Evolutionary conservation across 2,888 invertebrate species (phyloP).

Genomic region (Lasius platythorax): DNA sequence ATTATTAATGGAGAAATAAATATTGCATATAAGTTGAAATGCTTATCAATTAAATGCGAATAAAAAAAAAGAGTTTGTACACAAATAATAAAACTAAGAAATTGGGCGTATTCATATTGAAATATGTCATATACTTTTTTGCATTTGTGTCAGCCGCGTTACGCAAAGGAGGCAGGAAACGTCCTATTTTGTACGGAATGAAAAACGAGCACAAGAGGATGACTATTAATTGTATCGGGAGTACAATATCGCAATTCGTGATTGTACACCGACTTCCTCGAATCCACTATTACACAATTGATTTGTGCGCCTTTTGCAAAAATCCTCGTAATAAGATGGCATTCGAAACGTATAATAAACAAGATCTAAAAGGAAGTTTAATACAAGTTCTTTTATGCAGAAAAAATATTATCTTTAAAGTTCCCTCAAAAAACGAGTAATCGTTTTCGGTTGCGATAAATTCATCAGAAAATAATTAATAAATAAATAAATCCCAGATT

Average conservation of each 20-base stretch:
- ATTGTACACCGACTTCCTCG: constrained; percentile 31
- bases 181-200: constrained; percentile 31
- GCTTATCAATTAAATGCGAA: not conserved
- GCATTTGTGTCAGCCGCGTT: constrained; percentile 15
- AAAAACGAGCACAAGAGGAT: constrained; percentile 34
- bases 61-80: not conserved
- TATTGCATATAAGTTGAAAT: not conserved
- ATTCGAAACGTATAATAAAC: not conserved
- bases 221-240: constrained; percentile 55
- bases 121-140: not conserved
- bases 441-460: not conserved
- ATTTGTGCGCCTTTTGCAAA: constrained; percentile 5
- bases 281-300: constrained; percentile 25
- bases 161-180: constrained; percentile 51
- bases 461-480: not conserved
- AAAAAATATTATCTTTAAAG: not conserved
- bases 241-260: constrained; percentile 41
- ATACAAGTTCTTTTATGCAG: not conserved
- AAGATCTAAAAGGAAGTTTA: not conserved
- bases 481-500: not conserved
- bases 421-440: not conserved
- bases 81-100: not conserved
- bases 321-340: constrained; percentile 1
- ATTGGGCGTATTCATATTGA: not conserved
- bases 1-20: too few species aligned